Percentiles rank a stretch among this genome's conserved stretches.
Conservation (phyloP, 2,888 invertebrate species). For the Chirona hameri region DNA sequence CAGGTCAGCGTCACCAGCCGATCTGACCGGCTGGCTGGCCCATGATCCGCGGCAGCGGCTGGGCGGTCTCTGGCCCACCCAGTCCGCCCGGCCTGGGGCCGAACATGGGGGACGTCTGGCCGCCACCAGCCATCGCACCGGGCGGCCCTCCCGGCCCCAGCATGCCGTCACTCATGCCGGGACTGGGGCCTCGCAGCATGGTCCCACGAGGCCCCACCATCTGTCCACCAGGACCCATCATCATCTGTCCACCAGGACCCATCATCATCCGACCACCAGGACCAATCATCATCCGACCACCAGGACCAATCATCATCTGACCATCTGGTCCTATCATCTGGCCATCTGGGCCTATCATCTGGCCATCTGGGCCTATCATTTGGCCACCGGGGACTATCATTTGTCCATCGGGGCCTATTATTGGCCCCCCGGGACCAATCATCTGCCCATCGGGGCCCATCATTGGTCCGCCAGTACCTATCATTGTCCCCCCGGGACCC, state of each 20-base stretch:
- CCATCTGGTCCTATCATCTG: slow-evolving; percentile 31
- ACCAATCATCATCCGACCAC: slow-evolving; percentile 43
- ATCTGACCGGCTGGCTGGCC: slow-evolving; percentile 55
- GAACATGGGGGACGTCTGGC: too few relatives aligned
- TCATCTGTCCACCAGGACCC: slow-evolving; percentile 41
- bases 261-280: slow-evolving; percentile 41
- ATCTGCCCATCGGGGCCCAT: slow-evolving; percentile 48
- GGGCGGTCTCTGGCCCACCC: slow-evolving; percentile 58
- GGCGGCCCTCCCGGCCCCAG: slow-evolving; percentile 47
- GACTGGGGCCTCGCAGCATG: slow-evolving; percentile 48
- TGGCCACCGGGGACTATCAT: slow-evolving; percentile 49
- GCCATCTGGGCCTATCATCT: slow-evolving; percentile 49
- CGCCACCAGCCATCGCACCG: slow-evolving; percentile 41
- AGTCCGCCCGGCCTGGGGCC: slow-evolving; percentile 41
- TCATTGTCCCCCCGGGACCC: slow-evolving; percentile 47
- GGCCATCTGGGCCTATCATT: slow-evolving; percentile 36
- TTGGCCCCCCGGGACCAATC: slow-evolving; percentile 46
- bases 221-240: slow-evolving; percentile 41
- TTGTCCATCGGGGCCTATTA: slow-evolving; percentile 45
- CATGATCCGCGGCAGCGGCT: slow-evolving; percentile 74
- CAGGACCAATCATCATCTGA: slow-evolving; percentile 44
- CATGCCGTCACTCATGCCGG: slow-evolving; percentile 45
- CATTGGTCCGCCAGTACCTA: slow-evolving; percentile 49
- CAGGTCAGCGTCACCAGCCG: slow-evolving; percentile 24
- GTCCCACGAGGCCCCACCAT: slow-evolving; percentile 46